Percentiles rank a stretch among this genome's conserved stretches.
These are phyloP conservation scores for Malurus elegans DNA, from an alignment of 2,113 vertebrate genomes.

Conservation along the genomic window DNA sequence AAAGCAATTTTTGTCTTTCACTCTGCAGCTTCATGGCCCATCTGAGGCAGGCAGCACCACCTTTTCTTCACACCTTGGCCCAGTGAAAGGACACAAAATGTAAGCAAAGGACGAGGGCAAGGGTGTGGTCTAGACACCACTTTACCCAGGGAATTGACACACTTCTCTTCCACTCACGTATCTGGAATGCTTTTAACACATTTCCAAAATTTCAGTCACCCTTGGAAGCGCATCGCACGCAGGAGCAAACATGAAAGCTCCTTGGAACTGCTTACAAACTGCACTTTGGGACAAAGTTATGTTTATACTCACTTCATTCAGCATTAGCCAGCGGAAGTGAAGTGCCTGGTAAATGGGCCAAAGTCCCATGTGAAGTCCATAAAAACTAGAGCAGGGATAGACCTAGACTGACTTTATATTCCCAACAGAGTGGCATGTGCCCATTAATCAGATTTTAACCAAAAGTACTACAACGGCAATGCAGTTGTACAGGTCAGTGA, in stretches of 20 bases:
- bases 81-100: not conserved
- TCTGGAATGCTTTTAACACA: not conserved
- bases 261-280: not conserved
- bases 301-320: not conserved
- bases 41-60: not conserved
- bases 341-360: not conserved
- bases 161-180: not conserved
- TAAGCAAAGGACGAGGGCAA: not conserved
- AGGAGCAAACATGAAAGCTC: not conserved
- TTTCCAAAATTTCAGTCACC: not conserved
- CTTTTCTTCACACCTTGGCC: not conserved
- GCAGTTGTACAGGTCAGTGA: not conserved
- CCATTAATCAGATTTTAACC: not conserved
- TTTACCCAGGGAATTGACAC: not conserved
- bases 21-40: not conserved
- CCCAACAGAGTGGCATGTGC: not conserved
- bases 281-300: not conserved
- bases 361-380: not conserved
- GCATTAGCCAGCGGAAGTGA: not conserved
- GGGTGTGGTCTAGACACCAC: not conserved
- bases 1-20: not conserved
- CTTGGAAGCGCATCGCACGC: not conserved
- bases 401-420: not conserved
- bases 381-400: not conserved
- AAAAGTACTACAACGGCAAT: not conserved